A percentile compares a stretch with the other conserved stretches of the same genome.
phyloP scores from a whole-genome alignment of 2,113 vertebrate genomes.

The Clarias batrachus region DNA sequence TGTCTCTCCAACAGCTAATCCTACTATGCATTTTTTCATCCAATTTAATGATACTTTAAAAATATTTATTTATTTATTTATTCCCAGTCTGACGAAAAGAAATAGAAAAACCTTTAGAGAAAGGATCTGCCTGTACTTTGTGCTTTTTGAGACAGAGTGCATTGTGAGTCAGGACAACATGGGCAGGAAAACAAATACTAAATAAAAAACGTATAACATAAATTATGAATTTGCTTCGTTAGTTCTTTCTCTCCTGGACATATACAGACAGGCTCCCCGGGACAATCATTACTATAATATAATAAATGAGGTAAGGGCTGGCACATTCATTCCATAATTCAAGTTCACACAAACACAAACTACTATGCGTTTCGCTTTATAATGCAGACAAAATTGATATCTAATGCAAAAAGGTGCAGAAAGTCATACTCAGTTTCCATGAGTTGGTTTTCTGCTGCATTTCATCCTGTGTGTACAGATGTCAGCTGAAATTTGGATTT shows the following conservation, averaged over 20 bases:
- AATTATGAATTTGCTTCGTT: constrained; percentile 66
- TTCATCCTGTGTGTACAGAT: constrained; percentile 16
- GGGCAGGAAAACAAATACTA: constrained; percentile 57
- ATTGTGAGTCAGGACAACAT: constrained; percentile 52
- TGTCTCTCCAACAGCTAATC: background rate
- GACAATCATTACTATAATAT: constrained; percentile 45
- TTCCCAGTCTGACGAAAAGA: background rate
- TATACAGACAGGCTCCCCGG: constrained; percentile 21
- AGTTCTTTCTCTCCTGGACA: constrained; percentile 5
- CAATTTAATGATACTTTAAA: background rate
- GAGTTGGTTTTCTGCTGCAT: background rate
- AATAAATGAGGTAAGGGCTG: constrained; percentile 46
- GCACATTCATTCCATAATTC: background rate
- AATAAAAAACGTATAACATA: constrained; percentile 55
- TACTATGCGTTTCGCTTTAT: background rate
- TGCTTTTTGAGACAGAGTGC: constrained; percentile 57
- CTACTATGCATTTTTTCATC: background rate
- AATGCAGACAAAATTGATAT: background rate
- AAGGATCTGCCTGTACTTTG: constrained; percentile 47
- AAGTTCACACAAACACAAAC: constrained; percentile 21
- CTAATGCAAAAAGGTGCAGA: too few species aligned
- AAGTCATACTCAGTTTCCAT: background rate
- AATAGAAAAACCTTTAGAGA: background rate
- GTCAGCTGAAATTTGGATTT: constrained; percentile 43
- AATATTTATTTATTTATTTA: background rate